Evolutionary conservation across 2,113 vertebrate genomes (phyloP).

Genomic region (Hydropotes inermis): DNA sequence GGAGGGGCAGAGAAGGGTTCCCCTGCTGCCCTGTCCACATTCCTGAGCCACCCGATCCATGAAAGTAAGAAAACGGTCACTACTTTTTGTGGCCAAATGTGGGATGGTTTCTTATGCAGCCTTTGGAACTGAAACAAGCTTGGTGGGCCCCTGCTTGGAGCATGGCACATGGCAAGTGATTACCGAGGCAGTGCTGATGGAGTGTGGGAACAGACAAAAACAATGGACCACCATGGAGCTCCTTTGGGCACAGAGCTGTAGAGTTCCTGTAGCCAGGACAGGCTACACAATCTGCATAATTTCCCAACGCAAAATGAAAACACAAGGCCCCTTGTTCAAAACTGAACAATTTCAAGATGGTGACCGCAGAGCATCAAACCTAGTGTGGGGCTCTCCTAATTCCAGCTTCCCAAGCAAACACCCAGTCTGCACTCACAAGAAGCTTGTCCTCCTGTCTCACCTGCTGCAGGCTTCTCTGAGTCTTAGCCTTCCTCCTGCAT

Average conservation of each 20-base stretch:
- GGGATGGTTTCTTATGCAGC: not conserved
- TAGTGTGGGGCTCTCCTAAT: not conserved
- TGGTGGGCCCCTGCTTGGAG: no score
- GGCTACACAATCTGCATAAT: fast-evolving
- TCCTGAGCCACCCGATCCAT: not conserved
- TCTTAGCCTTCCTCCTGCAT: not conserved
- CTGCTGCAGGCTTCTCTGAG: not conserved
- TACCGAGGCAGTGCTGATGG: fast-evolving
- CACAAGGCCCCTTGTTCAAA: not conserved
- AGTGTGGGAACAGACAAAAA: not conserved
- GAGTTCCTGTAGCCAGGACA: not conserved
- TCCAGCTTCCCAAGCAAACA: not conserved
- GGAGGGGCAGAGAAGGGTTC: not conserved
- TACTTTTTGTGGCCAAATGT: not conserved
- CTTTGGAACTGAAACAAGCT: not conserved
- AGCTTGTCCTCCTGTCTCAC: not conserved
- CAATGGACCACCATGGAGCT: not conserved
- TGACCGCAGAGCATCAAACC: not conserved
- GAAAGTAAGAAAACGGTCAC: fast-evolving
- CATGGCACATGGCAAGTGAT: not conserved
- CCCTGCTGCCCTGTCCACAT: not conserved
- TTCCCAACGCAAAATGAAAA: not conserved
- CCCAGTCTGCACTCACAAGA: fast-evolving
- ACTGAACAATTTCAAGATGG: not conserved
- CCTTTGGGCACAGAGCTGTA: not conserved